Evolutionary conservation across 2,113 vertebrate species (phyloP).

Genomic region (Recurvirostra avosetta): DNA sequence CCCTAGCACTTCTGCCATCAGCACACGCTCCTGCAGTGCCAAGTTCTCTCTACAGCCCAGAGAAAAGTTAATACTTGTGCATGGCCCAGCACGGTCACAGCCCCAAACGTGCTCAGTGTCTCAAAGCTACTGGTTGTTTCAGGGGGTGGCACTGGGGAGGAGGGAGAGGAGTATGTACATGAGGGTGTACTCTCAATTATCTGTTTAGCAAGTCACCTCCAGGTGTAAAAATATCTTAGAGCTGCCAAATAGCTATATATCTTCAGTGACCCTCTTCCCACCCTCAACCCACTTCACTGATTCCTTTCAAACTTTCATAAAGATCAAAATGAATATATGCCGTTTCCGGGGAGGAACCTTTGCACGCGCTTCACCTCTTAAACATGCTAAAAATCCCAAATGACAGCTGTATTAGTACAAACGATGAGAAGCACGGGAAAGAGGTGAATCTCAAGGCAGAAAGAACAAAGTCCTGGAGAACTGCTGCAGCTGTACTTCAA

Average conservation of each 20-base stretch:
- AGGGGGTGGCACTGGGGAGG: not conserved
- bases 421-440: not conserved
- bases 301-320: constrained; percentile 35
- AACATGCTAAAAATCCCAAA: constrained; percentile 42
- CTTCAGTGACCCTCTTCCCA: not conserved
- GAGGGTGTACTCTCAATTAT: not conserved
- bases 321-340: constrained; percentile 49
- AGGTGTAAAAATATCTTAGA: not conserved
- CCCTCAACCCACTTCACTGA: not conserved
- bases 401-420: constrained; percentile 38
- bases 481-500: not conserved
- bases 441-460: constrained; percentile 21
- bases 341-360: constrained; percentile 45
- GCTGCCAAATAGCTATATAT: not conserved
- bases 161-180: not conserved
- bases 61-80: not conserved
- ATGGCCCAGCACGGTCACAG: rapidly evolving
- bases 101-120: not conserved
- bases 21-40: not conserved
- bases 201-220: not conserved
- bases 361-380: constrained; percentile 50
- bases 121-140: not conserved
- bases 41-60: not conserved
- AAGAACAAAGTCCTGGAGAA: not conserved
- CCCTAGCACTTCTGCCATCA: not conserved